Base-by-base conservation (phyloP, 2,888 invertebrate species). In the Tetragonisca angustula region DNA sequence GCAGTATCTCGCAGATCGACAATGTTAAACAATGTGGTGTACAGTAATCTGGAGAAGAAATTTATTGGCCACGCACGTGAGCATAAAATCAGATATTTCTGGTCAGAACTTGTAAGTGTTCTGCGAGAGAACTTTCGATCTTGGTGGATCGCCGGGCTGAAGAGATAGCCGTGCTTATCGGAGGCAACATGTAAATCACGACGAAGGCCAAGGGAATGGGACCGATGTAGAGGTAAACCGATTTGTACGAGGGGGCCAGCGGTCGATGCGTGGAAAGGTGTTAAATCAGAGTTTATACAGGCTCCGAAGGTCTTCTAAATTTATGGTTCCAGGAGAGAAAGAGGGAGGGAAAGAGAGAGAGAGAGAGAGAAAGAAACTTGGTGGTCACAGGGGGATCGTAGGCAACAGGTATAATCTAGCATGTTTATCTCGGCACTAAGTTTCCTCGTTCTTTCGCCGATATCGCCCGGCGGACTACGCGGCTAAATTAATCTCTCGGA, bases 331-430 rank as follows among this genome's bases (percentile, higher is more conserved):
- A 36, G 27, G 52, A n/a, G 19, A 50, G 74, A 74, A 36, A 52
- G 65, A 52, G 52, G 13, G 27, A 52, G 52, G 52, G 68, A 27
- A 27, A 52, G 27, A 50, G 24, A 68, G 52, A 27, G 52, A 52
- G 52, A 67, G 24, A 6, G 6, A 32, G n/a, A 36, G 17, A 27
- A 2, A 27, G 27, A 27, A 43, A 27, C 19, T 24, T 61, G 52
- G 72, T 52, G 83, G 79, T 79, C 82, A 79, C 77, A 72, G 81
- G 79, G 43, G 84, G 84, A 86, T 81, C 77, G 49, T 59, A 49
- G 81, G 86, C 86, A 86, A 86, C 86, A 86, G 86, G 86, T 86
- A 85, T 85, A 86, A 86, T 86, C 86, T 85, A 76, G 76, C 80
- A 75, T 86, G 86, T 84, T 86, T 86, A 86, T 86, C 82, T 82